Base-by-base conservation (phyloP, 2,888 invertebrate genomes). In the Cerastis rubricosa region DNA sequence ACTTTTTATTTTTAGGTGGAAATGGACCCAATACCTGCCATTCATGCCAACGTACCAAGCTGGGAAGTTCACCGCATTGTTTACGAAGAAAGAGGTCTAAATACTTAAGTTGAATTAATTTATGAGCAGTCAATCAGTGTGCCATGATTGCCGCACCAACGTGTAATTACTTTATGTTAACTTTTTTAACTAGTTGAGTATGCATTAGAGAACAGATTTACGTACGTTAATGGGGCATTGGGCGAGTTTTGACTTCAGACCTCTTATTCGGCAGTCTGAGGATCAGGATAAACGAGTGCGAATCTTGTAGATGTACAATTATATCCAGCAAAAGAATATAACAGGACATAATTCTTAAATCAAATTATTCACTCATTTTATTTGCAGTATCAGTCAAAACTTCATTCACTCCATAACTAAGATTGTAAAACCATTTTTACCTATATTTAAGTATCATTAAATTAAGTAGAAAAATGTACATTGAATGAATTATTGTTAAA, bases 31-130 rank as follows among this genome's bases (percentile, higher is more conserved):
- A 35, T 97, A 98, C 82, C 90, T 98, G 4, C 98, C 98, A 0
- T 98, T 98, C 90, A 97, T 98, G 94, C 98, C 98, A 51, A 98
- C 98, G 0, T 98, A 98, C 91, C 96, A 97, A 85, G 93, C 95
- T 2, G 96, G 96, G 3, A 95, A 95, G 85, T 96, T 96, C 87
- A 93, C 94, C 0, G 92, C 93, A 0, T 89, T 96, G 5, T 94
- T 96, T 85, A 90, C 88, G 78, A 95, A 95, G 88, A 96, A 95
- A 81, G 90, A 93, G 9, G 91, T 90, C 76, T 95, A 90, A 93
- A 86, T 3, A 12, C 6, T 35, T 66, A 43, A 54, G 11, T 8
- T 49, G n/a, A 63, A 63, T 45, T 14, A 51, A 65, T 59, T 70
- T n/a, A 17, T 25, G 17, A 43, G 29, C 17, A 43, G 49, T 35